Evolutionary conservation across 2,113 vertebrate species (phyloP).

Genomic region (Gnathonemus longibarbis): DNA sequence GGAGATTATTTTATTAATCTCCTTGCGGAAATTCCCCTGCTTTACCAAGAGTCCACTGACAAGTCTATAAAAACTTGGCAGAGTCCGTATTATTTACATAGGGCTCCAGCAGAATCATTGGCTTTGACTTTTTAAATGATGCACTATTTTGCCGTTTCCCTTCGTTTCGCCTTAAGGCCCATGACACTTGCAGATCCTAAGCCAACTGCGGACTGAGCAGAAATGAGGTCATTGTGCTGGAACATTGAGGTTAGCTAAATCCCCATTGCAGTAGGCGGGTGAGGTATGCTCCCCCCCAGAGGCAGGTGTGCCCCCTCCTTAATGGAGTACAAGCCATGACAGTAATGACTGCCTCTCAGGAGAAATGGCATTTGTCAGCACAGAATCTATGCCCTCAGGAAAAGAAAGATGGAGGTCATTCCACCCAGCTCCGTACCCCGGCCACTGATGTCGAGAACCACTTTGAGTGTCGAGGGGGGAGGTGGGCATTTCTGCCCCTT

Average conservation of each 20-base stretch:
- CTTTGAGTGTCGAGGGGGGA: background rate
- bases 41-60: background rate
- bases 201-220: background rate
- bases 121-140: slow-evolving; percentile 1
- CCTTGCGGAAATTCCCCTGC: background rate
- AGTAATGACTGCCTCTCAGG: slow-evolving; percentile 13
- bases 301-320: background rate
- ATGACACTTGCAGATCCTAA: background rate
- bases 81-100: background rate
- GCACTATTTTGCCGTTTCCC: background rate
- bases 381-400: slow-evolving; percentile 11
- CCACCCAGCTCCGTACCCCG: background rate
- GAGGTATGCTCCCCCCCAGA: background rate
- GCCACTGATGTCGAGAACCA: background rate
- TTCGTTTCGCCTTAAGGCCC: background rate
- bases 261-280: background rate
- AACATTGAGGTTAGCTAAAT: background rate
- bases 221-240: background rate
- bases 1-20: slow-evolving; percentile 55
- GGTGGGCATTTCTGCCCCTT: background rate
- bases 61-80: background rate
- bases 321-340: background rate
- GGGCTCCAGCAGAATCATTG: background rate
- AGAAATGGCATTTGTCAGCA: background rate
- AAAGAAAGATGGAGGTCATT: slow-evolving; percentile 17